Evolutionary conservation across 1,140 invertebrate species (phyloP).

Genomic region (Ganaspis sp.): DNA sequence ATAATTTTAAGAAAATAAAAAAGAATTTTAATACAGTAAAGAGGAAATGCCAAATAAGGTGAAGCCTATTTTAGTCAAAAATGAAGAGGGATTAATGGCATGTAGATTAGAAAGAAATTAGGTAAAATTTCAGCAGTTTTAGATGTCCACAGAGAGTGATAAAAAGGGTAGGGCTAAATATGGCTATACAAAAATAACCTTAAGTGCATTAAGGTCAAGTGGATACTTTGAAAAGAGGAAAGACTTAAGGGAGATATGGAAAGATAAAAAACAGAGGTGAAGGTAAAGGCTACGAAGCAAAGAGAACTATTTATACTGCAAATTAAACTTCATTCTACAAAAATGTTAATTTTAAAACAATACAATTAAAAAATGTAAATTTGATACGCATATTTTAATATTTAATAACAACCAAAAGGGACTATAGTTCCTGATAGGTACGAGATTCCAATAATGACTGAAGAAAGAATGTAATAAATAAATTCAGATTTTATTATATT

Average conservation of each 20-base stretch:
- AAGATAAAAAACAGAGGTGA: slow-evolving; percentile 10
- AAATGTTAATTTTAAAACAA: no score
- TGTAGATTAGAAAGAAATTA: background rate
- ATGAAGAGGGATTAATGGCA: no score
- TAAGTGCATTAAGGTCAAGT: slow-evolving; percentile 23
- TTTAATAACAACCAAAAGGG: background rate
- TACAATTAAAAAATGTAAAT: no score
- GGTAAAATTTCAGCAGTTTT: background rate
- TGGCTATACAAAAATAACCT: slow-evolving; percentile 8
- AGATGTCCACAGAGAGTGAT: background rate
- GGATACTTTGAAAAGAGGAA: background rate
- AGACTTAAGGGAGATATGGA: slow-evolving; percentile 3
- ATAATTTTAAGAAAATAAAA: no score
- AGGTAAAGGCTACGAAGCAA: background rate
- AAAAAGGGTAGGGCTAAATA: background rate
- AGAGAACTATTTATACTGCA: background rate
- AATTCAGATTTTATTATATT: no score
- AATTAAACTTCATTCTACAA: background rate
- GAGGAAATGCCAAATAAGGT: no score
- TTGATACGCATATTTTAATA: background rate
- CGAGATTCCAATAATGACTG: no score
- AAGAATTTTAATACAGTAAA: no score
- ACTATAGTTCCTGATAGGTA: no score
- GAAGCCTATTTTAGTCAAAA: no score
- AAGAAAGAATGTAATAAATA: no score